Conservation (phyloP, 1,140 invertebrate species). For the Physella acuta region DNA sequence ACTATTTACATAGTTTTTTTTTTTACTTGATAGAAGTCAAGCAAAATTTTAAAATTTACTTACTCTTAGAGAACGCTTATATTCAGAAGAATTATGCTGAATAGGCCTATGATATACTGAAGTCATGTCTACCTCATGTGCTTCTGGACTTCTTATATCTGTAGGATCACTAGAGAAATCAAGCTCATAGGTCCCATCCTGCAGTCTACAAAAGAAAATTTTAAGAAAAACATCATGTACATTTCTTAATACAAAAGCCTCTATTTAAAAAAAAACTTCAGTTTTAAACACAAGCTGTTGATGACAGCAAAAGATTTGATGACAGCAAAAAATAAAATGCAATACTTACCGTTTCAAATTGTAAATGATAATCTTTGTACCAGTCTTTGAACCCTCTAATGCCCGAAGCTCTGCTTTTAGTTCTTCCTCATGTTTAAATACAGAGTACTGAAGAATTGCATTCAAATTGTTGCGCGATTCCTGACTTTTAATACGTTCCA, state of each 20-base stretch:
- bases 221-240: background rate
- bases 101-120: slow-evolving; percentile 39
- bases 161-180: slow-evolving; percentile 48
- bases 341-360: slow-evolving; percentile 49
- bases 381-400: slow-evolving; percentile 40
- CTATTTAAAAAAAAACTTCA: background rate
- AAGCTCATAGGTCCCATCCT: slow-evolving; percentile 44
- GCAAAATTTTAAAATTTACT: slow-evolving; percentile 1
- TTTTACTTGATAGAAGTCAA: background rate
- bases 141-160: slow-evolving; percentile 53
- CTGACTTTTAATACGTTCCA: slow-evolving; percentile 15
- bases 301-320: background rate
- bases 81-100: slow-evolving; percentile 40
- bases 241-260: background rate
- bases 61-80: slow-evolving; percentile 49
- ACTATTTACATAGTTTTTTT: too few relatives aligned
- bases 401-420: slow-evolving; percentile 42
- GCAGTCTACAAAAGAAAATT: slow-evolving; percentile 23
- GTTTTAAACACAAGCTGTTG: background rate
- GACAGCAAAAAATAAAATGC: background rate
- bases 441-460: slow-evolving; percentile 46
- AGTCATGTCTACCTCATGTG: slow-evolving; percentile 42
- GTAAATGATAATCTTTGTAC: slow-evolving; percentile 53
- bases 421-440: slow-evolving; percentile 43
- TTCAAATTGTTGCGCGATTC: slow-evolving; percentile 37